Base-by-base conservation (phyloP, 2,797 vertebrate species). In the Garrulus glandarius region DNA sequence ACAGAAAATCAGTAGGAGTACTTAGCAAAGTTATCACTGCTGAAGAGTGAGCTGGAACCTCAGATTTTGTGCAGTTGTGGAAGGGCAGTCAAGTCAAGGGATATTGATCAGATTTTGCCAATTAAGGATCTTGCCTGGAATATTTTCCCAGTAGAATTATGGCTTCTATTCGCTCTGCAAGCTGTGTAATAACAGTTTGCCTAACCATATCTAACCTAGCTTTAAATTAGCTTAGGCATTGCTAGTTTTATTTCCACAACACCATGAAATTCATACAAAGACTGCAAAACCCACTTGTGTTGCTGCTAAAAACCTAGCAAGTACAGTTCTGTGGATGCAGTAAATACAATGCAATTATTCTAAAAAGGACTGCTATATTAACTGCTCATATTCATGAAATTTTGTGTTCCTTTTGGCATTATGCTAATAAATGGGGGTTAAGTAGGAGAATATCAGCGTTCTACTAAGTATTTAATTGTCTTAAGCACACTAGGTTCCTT, bases 91-190 rank as follows among this genome's bases (percentile, higher is more conserved):
- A 61, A 65, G 37, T 43, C 37, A 69, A 47, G n/a, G 39, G 32
- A 30, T 79, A 86, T 79, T 86, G 77, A 84, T 89, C 47, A 60
- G 14, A 55, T 84, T 93, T 84, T 78, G 29, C 57, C 63, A 82
- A 21, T 78, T 88, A 81, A 81, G 34, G 34, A 14, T 53, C 80
- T 74, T 61, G 44, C 27, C 36, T 94, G 39, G 47, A 86, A 52
- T 75, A 12, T 80, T 82, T 88, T 91, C 47, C 44, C 9, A 44
- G 44, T 17, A 49, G 41, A 41, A 68, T 84, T 84, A 18, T 29
- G 67, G 39, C 49, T 67, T 59, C n/a, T 78, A 3, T 75, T 75
- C 1, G 4, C 44, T 87, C 65, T 89, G 44, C 22, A 36, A 14
- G 57, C 53, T 81, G 30, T 84, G 44, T 84, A 84, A 41, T 91